phyloP scores from a whole-genome alignment of 2,888 invertebrate species.

The Orthosia incerta region DNA sequence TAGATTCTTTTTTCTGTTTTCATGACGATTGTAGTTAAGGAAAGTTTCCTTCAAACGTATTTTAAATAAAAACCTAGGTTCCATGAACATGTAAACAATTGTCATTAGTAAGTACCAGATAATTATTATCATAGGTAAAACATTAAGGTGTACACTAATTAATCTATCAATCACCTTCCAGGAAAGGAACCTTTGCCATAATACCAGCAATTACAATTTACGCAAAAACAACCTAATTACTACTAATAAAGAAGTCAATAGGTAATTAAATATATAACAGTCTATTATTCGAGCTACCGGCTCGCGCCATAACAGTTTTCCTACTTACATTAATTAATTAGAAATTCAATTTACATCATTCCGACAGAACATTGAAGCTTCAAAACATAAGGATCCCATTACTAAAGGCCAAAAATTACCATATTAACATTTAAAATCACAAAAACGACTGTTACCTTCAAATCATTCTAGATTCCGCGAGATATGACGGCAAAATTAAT shows the following conservation, averaged over 20 bases:
- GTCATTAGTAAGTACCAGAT: too few species aligned
- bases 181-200: not conserved
- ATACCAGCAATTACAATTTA: not conserved
- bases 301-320: slow-evolving; percentile 19
- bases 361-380: slow-evolving; percentile 40
- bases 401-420: slow-evolving; percentile 51
- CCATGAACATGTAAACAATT: too few species aligned
- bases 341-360: slow-evolving; percentile 50
- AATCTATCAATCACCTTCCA: too few species aligned
- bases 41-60: too few species aligned
- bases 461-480: slow-evolving; percentile 46
- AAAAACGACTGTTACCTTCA: slow-evolving; percentile 56
- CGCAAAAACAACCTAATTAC: slow-evolving; percentile 9
- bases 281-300: slow-evolving; percentile 19
- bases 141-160: too few species aligned
- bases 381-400: slow-evolving; percentile 59
- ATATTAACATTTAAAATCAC: slow-evolving; percentile 42
- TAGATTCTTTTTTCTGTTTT: too few species aligned
- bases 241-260: slow-evolving; percentile 32
- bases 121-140: too few species aligned
- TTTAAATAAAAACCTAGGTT: too few species aligned
- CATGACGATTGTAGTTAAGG: too few species aligned
- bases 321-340: slow-evolving; percentile 46
- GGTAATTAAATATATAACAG: slow-evolving; percentile 24
- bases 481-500: slow-evolving; percentile 59